Conservation (phyloP, 2,113 vertebrate genomes). For the Antechinus flavipes region DNA sequence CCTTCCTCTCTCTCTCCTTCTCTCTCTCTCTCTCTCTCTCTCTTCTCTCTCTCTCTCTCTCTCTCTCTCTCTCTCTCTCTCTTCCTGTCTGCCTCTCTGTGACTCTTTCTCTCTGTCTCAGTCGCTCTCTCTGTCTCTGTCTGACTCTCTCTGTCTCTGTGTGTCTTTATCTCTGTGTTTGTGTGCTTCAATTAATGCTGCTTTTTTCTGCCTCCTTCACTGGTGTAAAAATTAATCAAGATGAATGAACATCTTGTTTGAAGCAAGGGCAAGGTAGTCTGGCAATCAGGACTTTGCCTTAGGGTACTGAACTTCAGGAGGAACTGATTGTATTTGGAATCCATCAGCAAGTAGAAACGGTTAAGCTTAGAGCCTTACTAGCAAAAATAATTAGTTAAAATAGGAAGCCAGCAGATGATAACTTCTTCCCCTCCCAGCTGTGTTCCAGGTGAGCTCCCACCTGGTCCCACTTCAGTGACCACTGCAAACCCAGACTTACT, state of each 20-base stretch:
- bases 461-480: neutral
- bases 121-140: too few relatives aligned
- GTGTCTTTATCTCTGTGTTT: neutral
- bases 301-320: neutral
- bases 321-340: neutral
- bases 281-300: neutral
- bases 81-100: too few relatives aligned
- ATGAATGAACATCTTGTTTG: neutral
- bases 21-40: too few relatives aligned
- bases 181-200: neutral
- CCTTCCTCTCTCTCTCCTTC: too few relatives aligned
- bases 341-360: neutral
- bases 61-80: too few relatives aligned
- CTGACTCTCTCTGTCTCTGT: too few relatives aligned
- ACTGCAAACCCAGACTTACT: neutral
- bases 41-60: too few relatives aligned
- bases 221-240: neutral
- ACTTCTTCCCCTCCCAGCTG: neutral
- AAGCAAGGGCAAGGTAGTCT: neutral
- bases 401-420: neutral
- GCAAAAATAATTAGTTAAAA: neutral
- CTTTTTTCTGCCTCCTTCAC: neutral
- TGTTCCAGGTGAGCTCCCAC: neutral
- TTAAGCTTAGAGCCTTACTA: neutral
- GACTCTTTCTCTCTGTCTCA: too few relatives aligned